Percentiles rank a stretch among this genome's conserved stretches.
phyloP scores from a whole-genome alignment of 2,888 invertebrate genomes.

The Drosophila paracracens region DNA sequence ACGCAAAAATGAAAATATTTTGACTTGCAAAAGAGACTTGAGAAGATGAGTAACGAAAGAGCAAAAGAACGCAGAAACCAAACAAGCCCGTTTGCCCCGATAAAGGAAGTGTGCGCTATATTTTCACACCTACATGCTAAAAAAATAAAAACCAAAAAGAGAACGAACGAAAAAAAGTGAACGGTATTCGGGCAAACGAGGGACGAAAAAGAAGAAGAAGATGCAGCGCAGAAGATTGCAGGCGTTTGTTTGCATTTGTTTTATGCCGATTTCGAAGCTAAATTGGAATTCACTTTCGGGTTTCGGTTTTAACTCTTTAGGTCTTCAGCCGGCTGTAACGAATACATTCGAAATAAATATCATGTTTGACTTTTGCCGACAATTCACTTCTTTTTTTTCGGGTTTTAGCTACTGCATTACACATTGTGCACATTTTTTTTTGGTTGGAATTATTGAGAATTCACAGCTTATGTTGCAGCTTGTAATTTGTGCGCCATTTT shows the following conservation, averaged over 20 bases:
- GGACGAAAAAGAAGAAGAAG: conserved; percentile 8
- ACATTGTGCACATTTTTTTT: conserved; percentile 40
- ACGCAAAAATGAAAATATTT: conserved; percentile 53
- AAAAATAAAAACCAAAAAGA: conserved; percentile 53
- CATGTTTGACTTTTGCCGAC: conserved; percentile 74
- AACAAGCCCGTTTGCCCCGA: conserved; percentile 57
- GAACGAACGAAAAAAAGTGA: conserved; percentile 37
- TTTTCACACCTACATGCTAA: conserved; percentile 83
- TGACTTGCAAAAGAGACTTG: conserved; percentile 43
- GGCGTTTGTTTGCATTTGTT: conserved; percentile 55
- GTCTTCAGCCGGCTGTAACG: conserved; percentile 61
- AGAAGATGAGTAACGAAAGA: conserved; percentile 2
- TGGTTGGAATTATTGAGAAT: conserved; percentile 60
- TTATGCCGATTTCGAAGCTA: conserved; percentile 47
- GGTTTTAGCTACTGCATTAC: conserved; percentile 74
- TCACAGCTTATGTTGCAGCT: conserved; percentile 63
- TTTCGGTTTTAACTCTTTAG: conserved; percentile 49
- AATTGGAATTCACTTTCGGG: conserved; percentile 37
- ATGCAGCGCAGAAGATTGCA: conserved; percentile 22
- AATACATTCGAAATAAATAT: conserved; percentile 32
- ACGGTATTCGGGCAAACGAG: conserved; percentile 45
- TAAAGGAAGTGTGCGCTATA: conserved; percentile 76
- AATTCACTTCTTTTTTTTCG: conserved; percentile 25
- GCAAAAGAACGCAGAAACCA: conserved; percentile 28
- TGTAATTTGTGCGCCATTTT: conserved; percentile 59